Percentiles rank a stretch among this genome's conserved stretches.
Evolutionary conservation across 23 tunicate genomes (phyloP).

Genomic region (Trididemnum nubilum): DNA sequence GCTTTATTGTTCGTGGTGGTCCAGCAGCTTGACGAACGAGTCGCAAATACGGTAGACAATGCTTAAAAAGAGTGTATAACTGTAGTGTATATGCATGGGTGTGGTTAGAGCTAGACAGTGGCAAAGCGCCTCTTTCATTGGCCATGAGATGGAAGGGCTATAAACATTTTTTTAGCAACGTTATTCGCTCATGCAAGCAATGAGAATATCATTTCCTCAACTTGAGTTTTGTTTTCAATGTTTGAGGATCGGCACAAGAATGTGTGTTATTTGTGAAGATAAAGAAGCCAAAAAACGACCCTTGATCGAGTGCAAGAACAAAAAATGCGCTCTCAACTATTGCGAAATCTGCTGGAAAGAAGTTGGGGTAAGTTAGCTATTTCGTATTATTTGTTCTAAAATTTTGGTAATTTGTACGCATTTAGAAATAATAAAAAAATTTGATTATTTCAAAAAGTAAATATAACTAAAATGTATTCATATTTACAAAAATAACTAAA

Average conservation of each 20-base stretch:
- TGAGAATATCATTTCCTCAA: conserved; percentile 24
- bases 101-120: too few relatives aligned
- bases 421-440: neutral
- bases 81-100: too few relatives aligned
- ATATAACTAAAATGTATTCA: neutral
- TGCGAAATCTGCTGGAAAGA: conserved; percentile 72
- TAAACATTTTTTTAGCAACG: too few relatives aligned
- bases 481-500: neutral
- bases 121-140: too few relatives aligned
- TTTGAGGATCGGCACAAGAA: conserved; percentile 42
- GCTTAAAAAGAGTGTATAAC: too few relatives aligned
- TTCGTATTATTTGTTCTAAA: too few relatives aligned
- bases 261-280: conserved; percentile 74
- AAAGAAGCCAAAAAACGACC: conserved; percentile 22
- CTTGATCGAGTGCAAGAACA: conserved; percentile 38
- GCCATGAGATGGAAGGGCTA: too few relatives aligned
- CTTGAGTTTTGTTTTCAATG: conserved; percentile 2
- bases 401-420: too few relatives aligned
- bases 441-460: neutral
- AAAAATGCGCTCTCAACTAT: conserved; percentile 47
- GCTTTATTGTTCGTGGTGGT: too few relatives aligned
- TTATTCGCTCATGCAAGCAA: conserved; percentile 53
- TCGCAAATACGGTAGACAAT: too few relatives aligned
- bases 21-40: too few relatives aligned
- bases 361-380: conserved; percentile 50